These are phyloP conservation scores for Phymatocera aterrima DNA, from an alignment of 2,888 invertebrate species.

Conservation along the genomic window DNA sequence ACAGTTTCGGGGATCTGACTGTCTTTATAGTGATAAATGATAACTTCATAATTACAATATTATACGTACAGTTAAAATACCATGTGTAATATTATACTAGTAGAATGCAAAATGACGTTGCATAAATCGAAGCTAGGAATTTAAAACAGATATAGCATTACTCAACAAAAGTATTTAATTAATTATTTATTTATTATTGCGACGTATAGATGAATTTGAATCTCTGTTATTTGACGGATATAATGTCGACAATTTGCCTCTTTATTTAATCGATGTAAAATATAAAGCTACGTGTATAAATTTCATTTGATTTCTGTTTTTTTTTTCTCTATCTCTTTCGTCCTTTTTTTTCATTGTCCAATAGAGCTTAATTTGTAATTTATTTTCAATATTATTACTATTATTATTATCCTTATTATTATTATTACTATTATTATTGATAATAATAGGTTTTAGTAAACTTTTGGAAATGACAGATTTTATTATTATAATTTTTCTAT, in stretches of 20 bases:
- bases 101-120: conserved; percentile 67
- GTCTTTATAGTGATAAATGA: conserved; percentile 67
- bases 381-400: no score
- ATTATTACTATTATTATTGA: no score
- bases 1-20: conserved; percentile 56
- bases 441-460: conserved; percentile 17
- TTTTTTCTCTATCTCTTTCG: neutral
- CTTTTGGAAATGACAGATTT: conserved; percentile 7
- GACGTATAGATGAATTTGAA: conserved; percentile 69
- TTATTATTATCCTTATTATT: no score
- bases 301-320: conserved; percentile 58
- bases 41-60: conserved; percentile 69
- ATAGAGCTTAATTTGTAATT: conserved; percentile 43
- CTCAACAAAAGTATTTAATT: conserved; percentile 69
- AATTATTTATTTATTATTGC: conserved; percentile 74
- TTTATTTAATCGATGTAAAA: conserved; percentile 69
- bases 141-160: conserved; percentile 66
- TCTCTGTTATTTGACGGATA: conserved; percentile 66
- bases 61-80: conserved; percentile 72
- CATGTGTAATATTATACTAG: conserved; percentile 73
- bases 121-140: conserved; percentile 62
- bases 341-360: conserved; percentile 10
- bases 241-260: conserved; percentile 63
- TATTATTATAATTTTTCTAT: neutral
- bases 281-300: conserved; percentile 61